phyloP scores from a whole-genome alignment of 2,113 vertebrate genomes.

The Carettochelys insculpta region DNA sequence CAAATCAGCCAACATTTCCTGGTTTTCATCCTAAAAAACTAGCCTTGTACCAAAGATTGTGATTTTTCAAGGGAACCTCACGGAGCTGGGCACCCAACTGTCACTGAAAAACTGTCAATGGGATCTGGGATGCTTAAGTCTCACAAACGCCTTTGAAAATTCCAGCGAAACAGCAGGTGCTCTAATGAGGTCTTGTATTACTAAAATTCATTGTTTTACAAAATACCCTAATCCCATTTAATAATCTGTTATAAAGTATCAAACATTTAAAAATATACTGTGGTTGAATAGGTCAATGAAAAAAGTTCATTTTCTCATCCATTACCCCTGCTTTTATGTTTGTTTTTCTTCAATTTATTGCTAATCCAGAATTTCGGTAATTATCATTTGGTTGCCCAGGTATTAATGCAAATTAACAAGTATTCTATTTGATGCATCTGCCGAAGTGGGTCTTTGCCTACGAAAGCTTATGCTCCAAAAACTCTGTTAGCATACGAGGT shows the following conservation, averaged over 20 bases:
- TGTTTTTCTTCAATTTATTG: background rate
- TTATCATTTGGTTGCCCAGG: background rate
- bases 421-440: too few relatives aligned
- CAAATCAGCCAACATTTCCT: background rate
- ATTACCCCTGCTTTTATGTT: background rate
- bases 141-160: background rate
- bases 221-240: background rate
- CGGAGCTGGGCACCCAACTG: background rate
- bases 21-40: background rate
- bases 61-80: background rate
- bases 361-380: background rate
- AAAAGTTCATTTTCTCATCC: background rate
- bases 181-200: background rate
- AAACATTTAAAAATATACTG: background rate
- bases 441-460: too few relatives aligned
- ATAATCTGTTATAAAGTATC: background rate
- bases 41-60: background rate
- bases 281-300: background rate
- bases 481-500: too few relatives aligned
- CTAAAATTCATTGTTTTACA: background rate
- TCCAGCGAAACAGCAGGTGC: background rate
- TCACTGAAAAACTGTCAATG: background rate
- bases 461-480: too few relatives aligned
- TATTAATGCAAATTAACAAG: background rate
- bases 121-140: background rate